Evolutionary conservation across 1,140 invertebrate genomes (phyloP).

Genomic region (Drosophila nannoptera): DNA sequence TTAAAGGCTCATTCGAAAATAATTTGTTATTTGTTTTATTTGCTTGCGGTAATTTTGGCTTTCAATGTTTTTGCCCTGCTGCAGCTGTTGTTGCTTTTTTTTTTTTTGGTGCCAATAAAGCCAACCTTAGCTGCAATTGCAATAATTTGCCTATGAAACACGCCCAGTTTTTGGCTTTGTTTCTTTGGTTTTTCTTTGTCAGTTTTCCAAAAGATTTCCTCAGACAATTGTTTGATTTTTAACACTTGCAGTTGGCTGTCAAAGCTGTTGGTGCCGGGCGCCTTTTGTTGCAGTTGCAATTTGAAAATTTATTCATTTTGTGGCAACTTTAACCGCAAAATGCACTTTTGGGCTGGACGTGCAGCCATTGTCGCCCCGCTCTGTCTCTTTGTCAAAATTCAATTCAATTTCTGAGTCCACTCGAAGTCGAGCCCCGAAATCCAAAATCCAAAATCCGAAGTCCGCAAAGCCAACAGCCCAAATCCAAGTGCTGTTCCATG

Average conservation of each 20-base stretch:
- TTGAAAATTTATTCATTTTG: conserved; percentile 46
- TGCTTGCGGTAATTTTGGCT: neutral
- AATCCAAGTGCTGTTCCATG: conserved; percentile 39
- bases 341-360: conserved; percentile 34
- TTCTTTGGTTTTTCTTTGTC: neutral
- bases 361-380: conserved; percentile 25
- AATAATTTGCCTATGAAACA: conserved; percentile 36
- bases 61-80: neutral
- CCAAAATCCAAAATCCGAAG: neutral
- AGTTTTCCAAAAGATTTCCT: neutral
- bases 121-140: conserved; percentile 22
- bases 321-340: conserved; percentile 43
- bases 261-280: conserved; percentile 17
- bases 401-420: conserved; percentile 3
- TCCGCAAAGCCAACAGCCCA: neutral
- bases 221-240: conserved; percentile 32
- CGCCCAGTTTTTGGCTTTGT: conserved; percentile 28
- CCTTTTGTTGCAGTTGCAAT: conserved; percentile 17
- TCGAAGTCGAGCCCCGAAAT: neutral
- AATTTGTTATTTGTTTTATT: conserved; percentile 6
- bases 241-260: conserved; percentile 36
- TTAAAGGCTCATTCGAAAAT: neutral
- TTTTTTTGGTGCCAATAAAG: neutral
- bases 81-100: neutral
- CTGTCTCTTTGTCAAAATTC: conserved; percentile 23